Conservation (phyloP, 2,888 invertebrate species). For the Cryptophagus acutangulus region DNA sequence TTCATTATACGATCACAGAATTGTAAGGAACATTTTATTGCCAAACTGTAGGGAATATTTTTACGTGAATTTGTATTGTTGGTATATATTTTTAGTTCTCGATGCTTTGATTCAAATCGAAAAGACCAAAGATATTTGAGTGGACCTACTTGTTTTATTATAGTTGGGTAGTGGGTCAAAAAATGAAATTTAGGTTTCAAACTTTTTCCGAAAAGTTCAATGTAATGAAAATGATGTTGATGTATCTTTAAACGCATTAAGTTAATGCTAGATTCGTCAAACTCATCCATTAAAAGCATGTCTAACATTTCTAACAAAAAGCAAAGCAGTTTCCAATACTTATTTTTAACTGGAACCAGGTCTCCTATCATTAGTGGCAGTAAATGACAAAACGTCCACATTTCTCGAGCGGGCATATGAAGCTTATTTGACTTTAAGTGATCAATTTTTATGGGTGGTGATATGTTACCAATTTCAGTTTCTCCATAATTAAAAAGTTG, state of each 20-base stretch:
- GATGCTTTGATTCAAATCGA: slow-evolving; percentile 11
- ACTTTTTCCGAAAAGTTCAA: slow-evolving; percentile 9
- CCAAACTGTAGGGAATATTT: slow-evolving; percentile 5
- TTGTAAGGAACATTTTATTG: slow-evolving; percentile 2
- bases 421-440: slow-evolving; percentile 7
- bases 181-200: slow-evolving; percentile 12
- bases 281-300: slow-evolving; percentile 4
- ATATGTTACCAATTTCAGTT: slow-evolving; percentile 19
- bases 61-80: slow-evolving; percentile 4
- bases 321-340: slow-evolving; percentile 12
- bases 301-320: no score
- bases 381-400: slow-evolving; percentile 20
- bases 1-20: no score
- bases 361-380: slow-evolving; percentile 19
- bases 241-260: not conserved
- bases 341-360: slow-evolving; percentile 16
- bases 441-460: not conserved
- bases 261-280: not conserved
- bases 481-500: slow-evolving; percentile 20
- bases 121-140: slow-evolving; percentile 11
- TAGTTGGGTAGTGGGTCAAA: slow-evolving; percentile 10
- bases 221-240: slow-evolving; percentile 4
- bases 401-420: slow-evolving; percentile 20
- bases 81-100: slow-evolving; percentile 8
- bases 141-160: slow-evolving; percentile 11